Evolutionary conservation across 2,888 invertebrate genomes (phyloP), one percentile per base, ranked within the genome.

Genomic region (Leptogaster cylindrica): DNA sequence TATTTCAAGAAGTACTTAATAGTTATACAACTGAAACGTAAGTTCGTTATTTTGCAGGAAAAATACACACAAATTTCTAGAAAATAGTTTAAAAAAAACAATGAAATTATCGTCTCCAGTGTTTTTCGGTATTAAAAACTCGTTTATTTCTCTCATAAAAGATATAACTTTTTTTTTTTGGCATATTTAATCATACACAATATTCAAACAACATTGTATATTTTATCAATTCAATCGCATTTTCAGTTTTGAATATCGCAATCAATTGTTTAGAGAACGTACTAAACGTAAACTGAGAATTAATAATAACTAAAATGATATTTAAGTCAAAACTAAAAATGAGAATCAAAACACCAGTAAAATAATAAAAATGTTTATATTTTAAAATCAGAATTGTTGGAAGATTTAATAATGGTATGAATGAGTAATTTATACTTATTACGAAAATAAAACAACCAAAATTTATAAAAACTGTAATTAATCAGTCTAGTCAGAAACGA

Each of bases 311-410:
- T 55, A 31, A 55, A 55, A 25, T 7, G 46, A 46, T 20, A n/a
- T 5, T 7, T 41, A 41, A 41, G 41, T 41, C n/a, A 55, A 46
- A 55, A 55, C 18, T 36, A 23, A 39, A 55, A 55, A 55, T 55
- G 55, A 55, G 23, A 55, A 55, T 55, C 55, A 55, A 55, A 55
- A 55, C 55, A 55, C 55, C 55, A 55, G 55, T 55, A 55, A 55
- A 55, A 55, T 55, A 55, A 39, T 55, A 55, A 55, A 36, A 18
- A 41, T 16, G 3, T 55, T 55, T 55, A 61, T 61, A 44, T 61
- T 41, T 10, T 41, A 58, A 58, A 16, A 33, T 14, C 58, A 27
- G 12, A 58, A 41, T 52, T 52, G 52, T 52, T 52, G 52, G 36
- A 28, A 18, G 16, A 8, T 36, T 33, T 52, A 52, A 18, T 41